Conservation (phyloP, 1,140 invertebrate species). For the Trachymyrmex septentrionalis region DNA sequence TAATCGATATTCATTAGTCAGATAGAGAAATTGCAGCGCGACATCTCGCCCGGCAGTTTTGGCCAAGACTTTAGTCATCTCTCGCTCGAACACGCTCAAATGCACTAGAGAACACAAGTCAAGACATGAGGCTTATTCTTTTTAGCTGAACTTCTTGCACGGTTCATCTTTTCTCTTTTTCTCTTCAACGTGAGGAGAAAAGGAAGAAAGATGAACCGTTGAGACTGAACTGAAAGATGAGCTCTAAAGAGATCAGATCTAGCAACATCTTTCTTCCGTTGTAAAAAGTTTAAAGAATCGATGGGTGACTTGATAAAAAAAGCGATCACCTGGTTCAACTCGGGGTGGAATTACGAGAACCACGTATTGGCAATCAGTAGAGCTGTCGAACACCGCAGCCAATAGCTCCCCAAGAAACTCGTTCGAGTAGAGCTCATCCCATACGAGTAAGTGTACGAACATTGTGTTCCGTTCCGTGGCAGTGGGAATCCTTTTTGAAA, state of each 20-base stretch:
- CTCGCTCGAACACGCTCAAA: conserved; percentile 60
- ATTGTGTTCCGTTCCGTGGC: conserved; percentile 86
- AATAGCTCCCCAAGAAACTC: conserved; percentile 86
- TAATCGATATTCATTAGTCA: conserved; percentile 81
- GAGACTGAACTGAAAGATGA: no score
- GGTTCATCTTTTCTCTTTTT: no score
- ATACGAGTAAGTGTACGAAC: conserved; percentile 87
- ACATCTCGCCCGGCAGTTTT: conserved; percentile 23
- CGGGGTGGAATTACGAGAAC: conserved; percentile 86
- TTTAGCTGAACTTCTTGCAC: no score
- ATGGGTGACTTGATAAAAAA: neutral
- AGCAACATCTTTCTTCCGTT: neutral
- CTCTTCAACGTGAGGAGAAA: no score
- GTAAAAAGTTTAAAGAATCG: neutral
- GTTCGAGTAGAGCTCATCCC: conserved; percentile 84
- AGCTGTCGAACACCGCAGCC: conserved; percentile 86
- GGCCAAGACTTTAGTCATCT: conserved; percentile 73
- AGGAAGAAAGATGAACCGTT: no score
- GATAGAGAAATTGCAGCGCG: conserved; percentile 77
- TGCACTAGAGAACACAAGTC: conserved; percentile 66
- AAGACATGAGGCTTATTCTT: neutral
- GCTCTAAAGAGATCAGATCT: no score
- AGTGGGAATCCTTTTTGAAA: conserved; percentile 76
- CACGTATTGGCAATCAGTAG: conserved; percentile 85
- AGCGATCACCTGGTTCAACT: conserved; percentile 78